Base-by-base conservation (phyloP, 1,140 invertebrate species). In the Macrotrachela quadricornifera region DNA sequence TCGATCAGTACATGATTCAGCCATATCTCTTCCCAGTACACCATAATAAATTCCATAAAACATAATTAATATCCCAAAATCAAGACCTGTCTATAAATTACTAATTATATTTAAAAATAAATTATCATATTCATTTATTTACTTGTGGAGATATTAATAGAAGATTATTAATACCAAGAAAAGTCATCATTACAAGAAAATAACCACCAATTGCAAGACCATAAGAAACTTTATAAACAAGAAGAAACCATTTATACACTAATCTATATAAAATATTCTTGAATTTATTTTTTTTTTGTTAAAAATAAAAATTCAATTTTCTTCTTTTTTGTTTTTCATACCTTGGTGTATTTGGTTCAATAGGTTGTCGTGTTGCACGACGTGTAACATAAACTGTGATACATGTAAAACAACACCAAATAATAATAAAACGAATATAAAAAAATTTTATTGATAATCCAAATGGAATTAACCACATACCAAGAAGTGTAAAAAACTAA, bases 31-130 rank as follows among this genome's bases (percentile, higher is more conserved):
- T 0, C 87, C 85, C 14, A 97, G 73, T 0, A 99, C 91, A 41
- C 94, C 94, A 71, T 91, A 96, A 68, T 99, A 99, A 8, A 97
- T 75, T 13, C 92, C 92, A 70, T 99, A 99, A 73, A 95, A 96
- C 50, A 96, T 70, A 58, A 88, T 77, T 57, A 94, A 69, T 8
- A 95, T 18, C 1, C 83, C 85, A 60, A 79, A 76, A 65, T 96
- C 90, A 81, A 97, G 86, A 58, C 84, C 79, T 3, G 84, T 80
- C 65, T 80, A 30, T 30, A n/a, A n/a, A n/a, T n/a, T n/a, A n/a
- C n/a, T n/a, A n/a, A n/a, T n/a, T n/a, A n/a, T n/a, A n/a, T n/a
- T n/a, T n/a, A n/a, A n/a, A n/a, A n/a, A n/a, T n/a, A n/a, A n/a
- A n/a, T n/a, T n/a, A n/a, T n/a, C n/a, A n/a, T n/a, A n/a, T n/a